Evolutionary conservation across 64 coral and sea anemone species (phyloP).

Genomic region (Trachythela sp.): DNA sequence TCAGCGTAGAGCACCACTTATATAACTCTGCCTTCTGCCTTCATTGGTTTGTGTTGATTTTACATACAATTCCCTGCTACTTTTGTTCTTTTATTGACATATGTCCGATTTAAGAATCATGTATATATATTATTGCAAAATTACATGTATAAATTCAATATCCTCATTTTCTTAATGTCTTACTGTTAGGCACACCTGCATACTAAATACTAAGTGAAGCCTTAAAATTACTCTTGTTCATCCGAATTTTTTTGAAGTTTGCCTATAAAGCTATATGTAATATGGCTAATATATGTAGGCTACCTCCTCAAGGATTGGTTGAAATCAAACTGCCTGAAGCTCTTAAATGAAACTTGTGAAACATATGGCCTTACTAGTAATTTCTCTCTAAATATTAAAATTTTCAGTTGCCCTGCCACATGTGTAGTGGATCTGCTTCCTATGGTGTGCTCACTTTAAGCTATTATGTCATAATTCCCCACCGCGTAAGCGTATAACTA

Average conservation of each 20-base stretch:
- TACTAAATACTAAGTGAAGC: too few relatives aligned
- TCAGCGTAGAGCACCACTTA: too few relatives aligned
- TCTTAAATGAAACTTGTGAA: neutral
- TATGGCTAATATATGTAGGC: too few relatives aligned
- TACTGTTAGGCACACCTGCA: too few relatives aligned
- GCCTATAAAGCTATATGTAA: too few relatives aligned
- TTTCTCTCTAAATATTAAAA: neutral
- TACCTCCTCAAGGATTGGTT: too few relatives aligned
- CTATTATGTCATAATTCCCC: constrained; percentile 4
- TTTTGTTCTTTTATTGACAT: neutral
- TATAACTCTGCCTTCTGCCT: neutral
- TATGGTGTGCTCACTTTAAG: constrained; percentile 8
- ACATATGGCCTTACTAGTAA: constrained; percentile 30
- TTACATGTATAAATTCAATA: too few relatives aligned
- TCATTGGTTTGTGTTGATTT: neutral
- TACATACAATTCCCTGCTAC: neutral
- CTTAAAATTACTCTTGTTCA: too few relatives aligned
- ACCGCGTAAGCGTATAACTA: neutral
- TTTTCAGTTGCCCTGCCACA: constrained; percentile 3
- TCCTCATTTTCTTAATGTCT: too few relatives aligned
- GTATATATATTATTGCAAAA: too few relatives aligned
- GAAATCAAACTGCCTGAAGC: too few relatives aligned
- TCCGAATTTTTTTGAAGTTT: too few relatives aligned
- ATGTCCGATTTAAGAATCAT: neutral
- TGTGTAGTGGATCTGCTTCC: neutral